These are phyloP conservation scores for Lepidochrysops patricia DNA, from an alignment of 2,888 invertebrate species.

Conservation along the genomic window DNA sequence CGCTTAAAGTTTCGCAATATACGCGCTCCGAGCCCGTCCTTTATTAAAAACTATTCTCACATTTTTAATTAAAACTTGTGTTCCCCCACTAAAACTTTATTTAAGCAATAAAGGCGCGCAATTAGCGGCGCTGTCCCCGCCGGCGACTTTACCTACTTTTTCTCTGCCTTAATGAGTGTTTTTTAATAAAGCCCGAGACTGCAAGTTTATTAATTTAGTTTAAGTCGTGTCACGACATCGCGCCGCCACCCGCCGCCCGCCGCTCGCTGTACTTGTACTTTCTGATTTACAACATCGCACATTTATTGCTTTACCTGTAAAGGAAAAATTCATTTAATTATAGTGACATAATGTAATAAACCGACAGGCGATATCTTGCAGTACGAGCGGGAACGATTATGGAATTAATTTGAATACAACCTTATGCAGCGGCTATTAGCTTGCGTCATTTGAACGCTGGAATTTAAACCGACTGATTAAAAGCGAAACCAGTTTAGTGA, in stretches of 20 bases:
- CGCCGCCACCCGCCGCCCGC: slow-evolving; percentile 31
- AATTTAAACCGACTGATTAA: slow-evolving; percentile 20
- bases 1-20: slow-evolving; percentile 74
- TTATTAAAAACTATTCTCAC: slow-evolving; percentile 75
- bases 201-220: slow-evolving; percentile 74
- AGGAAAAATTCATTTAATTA: slow-evolving; percentile 27
- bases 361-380: slow-evolving; percentile 1
- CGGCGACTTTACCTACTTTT: slow-evolving; percentile 74
- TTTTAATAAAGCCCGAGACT: slow-evolving; percentile 71
- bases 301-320: slow-evolving; percentile 30
- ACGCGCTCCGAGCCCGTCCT: slow-evolving; percentile 67
- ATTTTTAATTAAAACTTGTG: slow-evolving; percentile 76
- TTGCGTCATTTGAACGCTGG: slow-evolving; percentile 17
- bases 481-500: slow-evolving; percentile 23
- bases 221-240: slow-evolving; percentile 64
- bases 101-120: slow-evolving; percentile 74
- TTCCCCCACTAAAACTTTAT: slow-evolving; percentile 74
- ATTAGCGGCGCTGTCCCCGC: slow-evolving; percentile 73
- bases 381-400: slow-evolving; percentile 12
- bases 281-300: slow-evolving; percentile 43
- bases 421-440: slow-evolving; percentile 15
- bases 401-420: slow-evolving; percentile 16
- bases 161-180: slow-evolving; percentile 73
- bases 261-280: slow-evolving; percentile 44
- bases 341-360: slow-evolving; percentile 20